Conservation (phyloP, 2,888 invertebrate species). For the Agrotis segetum region DNA sequence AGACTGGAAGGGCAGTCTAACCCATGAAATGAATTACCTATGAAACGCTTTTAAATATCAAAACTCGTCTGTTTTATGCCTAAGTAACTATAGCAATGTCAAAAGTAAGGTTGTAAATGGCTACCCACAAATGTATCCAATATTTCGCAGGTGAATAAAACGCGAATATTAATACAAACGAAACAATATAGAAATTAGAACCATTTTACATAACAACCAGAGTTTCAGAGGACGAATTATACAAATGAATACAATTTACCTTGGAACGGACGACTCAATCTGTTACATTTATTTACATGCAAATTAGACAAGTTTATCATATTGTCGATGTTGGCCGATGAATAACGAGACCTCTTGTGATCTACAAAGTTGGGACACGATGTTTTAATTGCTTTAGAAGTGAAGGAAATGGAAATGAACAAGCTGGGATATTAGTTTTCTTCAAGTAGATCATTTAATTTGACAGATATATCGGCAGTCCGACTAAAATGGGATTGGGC, state of each 20-base stretch:
- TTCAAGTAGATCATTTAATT: conserved; percentile 4
- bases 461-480: background rate
- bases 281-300: conserved; percentile 87
- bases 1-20: too few relatives aligned
- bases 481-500: too few relatives aligned
- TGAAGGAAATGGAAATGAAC: conserved; percentile 35
- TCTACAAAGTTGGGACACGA: conserved; percentile 44
- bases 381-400: conserved; percentile 54
- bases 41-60: too few relatives aligned
- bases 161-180: conserved; percentile 49
- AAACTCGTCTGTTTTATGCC: too few relatives aligned
- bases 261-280: conserved; percentile 79
- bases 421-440: conserved; percentile 25
- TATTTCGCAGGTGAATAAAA: background rate
- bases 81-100: too few relatives aligned
- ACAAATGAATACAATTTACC: conserved; percentile 83
- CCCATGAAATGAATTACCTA: too few relatives aligned
- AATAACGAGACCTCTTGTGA: conserved; percentile 70
- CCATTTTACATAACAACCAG: conserved; percentile 72
- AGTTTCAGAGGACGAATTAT: conserved; percentile 72
- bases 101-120: too few relatives aligned
- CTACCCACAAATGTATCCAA: too few relatives aligned
- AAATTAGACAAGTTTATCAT: conserved; percentile 80
- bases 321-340: conserved; percentile 72
- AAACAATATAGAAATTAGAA: conserved; percentile 62